Percentiles rank a stretch among this genome's conserved stretches.
Evolutionary conservation across 2,797 vertebrate species (phyloP).

Genomic region (Xiphophorus birchmanni): DNA sequence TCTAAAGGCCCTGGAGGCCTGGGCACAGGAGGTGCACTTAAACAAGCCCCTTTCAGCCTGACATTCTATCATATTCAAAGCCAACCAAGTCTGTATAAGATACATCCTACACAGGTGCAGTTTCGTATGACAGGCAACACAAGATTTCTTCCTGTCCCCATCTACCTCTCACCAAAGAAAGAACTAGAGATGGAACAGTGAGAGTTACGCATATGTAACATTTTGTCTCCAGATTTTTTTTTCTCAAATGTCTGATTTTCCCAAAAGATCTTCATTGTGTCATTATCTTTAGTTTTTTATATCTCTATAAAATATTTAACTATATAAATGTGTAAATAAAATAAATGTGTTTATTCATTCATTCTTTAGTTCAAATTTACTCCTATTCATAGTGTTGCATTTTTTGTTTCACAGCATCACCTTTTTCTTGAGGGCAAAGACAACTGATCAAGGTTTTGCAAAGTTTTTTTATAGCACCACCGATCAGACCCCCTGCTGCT

Average conservation of each 20-base stretch:
- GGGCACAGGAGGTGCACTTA: constrained; percentile 31
- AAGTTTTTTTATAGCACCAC: background rate
- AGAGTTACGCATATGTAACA: background rate
- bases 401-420: background rate
- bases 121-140: constrained; percentile 2
- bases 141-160: constrained; percentile 28
- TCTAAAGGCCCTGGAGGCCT: constrained; percentile 56
- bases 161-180: constrained; percentile 18
- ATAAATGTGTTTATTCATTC: background rate
- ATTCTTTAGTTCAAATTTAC: background rate
- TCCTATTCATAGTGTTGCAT: background rate
- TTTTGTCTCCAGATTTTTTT: background rate
- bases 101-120: constrained; percentile 31
- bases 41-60: constrained; percentile 44
- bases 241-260: background rate
- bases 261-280: background rate
- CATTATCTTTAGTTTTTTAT: background rate
- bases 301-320: too few species aligned
- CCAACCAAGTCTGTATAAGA: constrained; percentile 39
- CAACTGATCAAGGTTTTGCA: background rate
- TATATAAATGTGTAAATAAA: background rate
- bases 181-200: constrained; percentile 16
- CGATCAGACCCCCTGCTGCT: background rate
- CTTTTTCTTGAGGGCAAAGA: background rate
- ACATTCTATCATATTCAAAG: constrained; percentile 41